Evolutionary conservation across 2,888 invertebrate species (phyloP).

Genomic region (Oscheius sp.): DNA sequence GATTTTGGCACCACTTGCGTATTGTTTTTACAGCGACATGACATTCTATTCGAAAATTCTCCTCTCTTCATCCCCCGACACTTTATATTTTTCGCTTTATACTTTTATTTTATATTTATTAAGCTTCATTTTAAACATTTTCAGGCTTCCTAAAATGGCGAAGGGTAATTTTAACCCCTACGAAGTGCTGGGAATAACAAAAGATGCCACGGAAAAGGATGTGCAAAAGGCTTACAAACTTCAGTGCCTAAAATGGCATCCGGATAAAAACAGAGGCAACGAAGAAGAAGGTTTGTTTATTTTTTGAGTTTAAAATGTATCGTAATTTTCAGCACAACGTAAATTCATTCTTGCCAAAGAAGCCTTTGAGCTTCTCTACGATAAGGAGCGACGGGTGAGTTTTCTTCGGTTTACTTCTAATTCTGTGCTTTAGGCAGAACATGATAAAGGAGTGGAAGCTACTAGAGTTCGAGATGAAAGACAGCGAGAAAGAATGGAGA

Average conservation of each 20-base stretch:
- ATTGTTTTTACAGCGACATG: no score
- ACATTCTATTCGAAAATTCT: no score
- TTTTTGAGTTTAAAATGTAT: not conserved
- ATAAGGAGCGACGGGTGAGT: constrained; percentile 46
- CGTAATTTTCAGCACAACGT: constrained; percentile 31
- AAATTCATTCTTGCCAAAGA: constrained; percentile 53
- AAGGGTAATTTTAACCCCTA: constrained; percentile 50
- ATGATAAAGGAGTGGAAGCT: constrained; percentile 40
- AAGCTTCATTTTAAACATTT: no score
- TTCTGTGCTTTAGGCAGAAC: constrained; percentile 37
- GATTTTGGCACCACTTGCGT: no score
- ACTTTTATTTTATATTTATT: no score
- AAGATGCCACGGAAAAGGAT: constrained; percentile 50
- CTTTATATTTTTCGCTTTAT: no score
- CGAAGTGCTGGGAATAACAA: constrained; percentile 46
- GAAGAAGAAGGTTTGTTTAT: constrained; percentile 43
- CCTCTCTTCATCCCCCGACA: no score
- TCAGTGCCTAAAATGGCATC: constrained; percentile 60
- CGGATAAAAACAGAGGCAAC: constrained; percentile 55
- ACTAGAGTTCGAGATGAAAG: constrained; percentile 35
- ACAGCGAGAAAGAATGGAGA: constrained; percentile 42
- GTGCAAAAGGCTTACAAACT: constrained; percentile 53
- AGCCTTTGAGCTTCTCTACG: constrained; percentile 52
- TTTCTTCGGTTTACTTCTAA: not conserved
- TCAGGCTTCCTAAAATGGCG: no score